Base-by-base conservation (phyloP, 2,113 vertebrate genomes). In the Lethenteron camtschaticum region DNA sequence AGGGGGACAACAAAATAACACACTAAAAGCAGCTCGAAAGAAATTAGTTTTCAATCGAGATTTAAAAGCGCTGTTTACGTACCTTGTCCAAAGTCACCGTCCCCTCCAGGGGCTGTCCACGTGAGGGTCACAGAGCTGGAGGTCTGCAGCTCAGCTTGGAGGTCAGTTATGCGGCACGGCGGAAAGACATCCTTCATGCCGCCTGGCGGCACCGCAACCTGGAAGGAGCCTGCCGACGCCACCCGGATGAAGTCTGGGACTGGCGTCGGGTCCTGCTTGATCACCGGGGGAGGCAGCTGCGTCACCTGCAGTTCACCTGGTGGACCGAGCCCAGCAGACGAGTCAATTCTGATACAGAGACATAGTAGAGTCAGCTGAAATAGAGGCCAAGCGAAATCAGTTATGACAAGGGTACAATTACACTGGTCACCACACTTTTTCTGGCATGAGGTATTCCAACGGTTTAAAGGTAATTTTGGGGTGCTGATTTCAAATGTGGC, bases 51-150 rank as follows among this genome's bases (percentile, higher is more conserved):
- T 41, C 41, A 41, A 41, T 41, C 41, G 41, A 41, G 41, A 41
- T 41, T 41, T 41, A 41, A 41, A 41, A 41, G 41, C 1, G 41
- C 41, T 41, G 6, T 41, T 41, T 41, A 70, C 73, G 11, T 80
- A 83, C 80, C 79, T 71, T 73, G 75, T 8, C 80, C 79, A 58
- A 77, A 75, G 68, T 83, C 81, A 9, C 75, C 78, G 72, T 81
- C 71, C n/a, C 76, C 79, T 72, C 80, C 81, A 24, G 80, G 76
- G 41, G 79, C 79, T 16, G 80, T 82, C 81, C 80, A 80, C 9
- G 60, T 78, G 12, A 82, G 76, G 70, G 71, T 12, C 41, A 41
- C 41, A 41, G 56, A 82, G 72, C 3, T 71, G 14, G 24, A 79
- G 71, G 41, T 76, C 75, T 18, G 71, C 70, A 57, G 71, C 71